These are phyloP conservation scores for Bombyx huttoni DNA, from an alignment of 2,888 invertebrate species.

Conservation along the genomic window DNA sequence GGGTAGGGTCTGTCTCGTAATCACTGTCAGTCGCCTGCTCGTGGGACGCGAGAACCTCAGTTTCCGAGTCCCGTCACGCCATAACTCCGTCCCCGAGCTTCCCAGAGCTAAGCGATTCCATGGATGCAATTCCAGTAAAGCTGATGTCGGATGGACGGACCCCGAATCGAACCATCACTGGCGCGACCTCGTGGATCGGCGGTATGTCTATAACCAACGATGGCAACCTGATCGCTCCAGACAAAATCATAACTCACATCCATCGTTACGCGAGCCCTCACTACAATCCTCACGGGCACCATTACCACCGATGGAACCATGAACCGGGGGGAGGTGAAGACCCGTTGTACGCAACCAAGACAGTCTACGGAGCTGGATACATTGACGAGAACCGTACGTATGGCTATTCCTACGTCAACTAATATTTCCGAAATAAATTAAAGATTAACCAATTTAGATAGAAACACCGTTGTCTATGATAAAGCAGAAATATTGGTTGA, in stretches of 20 bases:
- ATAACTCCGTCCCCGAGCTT: slow-evolving; percentile 48
- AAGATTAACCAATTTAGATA: slow-evolving; percentile 3
- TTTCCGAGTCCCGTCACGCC: slow-evolving; percentile 52
- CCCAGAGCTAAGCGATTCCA: slow-evolving; percentile 63
- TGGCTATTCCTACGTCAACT: slow-evolving; percentile 27
- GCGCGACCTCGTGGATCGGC: slow-evolving; percentile 65
- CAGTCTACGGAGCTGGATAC: slow-evolving; percentile 68
- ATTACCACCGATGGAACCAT: slow-evolving; percentile 65
- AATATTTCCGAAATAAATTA: slow-evolving; percentile 16
- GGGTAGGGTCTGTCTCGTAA: slow-evolving; percentile 40
- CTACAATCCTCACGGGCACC: slow-evolving; percentile 65
- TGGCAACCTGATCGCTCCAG: slow-evolving; percentile 64
- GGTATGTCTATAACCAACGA: slow-evolving; percentile 69
- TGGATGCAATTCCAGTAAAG: slow-evolving; percentile 71
- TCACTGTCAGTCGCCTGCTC: slow-evolving; percentile 40
- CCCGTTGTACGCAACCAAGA: slow-evolving; percentile 70
- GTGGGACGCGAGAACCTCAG: slow-evolving; percentile 51
- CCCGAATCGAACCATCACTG: slow-evolving; percentile 53
- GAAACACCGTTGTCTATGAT: not conserved
- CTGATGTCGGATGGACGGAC: slow-evolving; percentile 66
- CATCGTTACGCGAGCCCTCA: slow-evolving; percentile 67
- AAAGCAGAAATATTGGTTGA: slow-evolving; percentile 34
- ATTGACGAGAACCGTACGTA: slow-evolving; percentile 72
- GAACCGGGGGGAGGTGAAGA: slow-evolving; percentile 67
- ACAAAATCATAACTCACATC: slow-evolving; percentile 66